Evolutionary conservation across 2,113 vertebrate genomes (phyloP), one percentile per base, ranked within the genome.

Genomic region (Callionymus lyra): DNA sequence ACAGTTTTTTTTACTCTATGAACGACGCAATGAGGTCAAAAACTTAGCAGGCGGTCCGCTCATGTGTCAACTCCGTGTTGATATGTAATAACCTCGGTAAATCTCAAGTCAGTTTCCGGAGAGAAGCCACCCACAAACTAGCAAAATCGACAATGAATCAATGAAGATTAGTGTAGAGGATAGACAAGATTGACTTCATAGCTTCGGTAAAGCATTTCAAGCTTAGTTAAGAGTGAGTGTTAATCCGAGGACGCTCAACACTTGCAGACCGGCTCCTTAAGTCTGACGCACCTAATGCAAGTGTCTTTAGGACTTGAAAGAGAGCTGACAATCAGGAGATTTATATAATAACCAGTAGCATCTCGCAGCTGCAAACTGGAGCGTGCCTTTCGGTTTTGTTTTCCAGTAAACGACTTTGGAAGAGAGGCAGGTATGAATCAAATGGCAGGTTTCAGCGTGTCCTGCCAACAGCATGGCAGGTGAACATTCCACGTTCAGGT

Each of bases 381-480:
- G 34, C 9, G 14, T 17, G 15, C 1, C 45, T 47, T 49, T 47
- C 36, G 4, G 6, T 10, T 44, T 17, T 19, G 34, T 41, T 6
- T 0, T 12, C 48, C 10, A 11, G 36, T 57, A 59, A 68, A 63
- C 54, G 63, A 45, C 44, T 55, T 75, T 17, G 3, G n/a, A 34
- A 14, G 39, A 19, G 18, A 57, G 44, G 33, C 11, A 45, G 59
- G 63, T 72, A 67, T 71, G 65, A 77, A 66, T 70, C 63, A 52
- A 36, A 21, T 41, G 44, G 58, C 75, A 76, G 47, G 80, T 70
- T 46, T 4, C 58, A 42, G 60, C 77, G 21, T 59, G 80, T 67
- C 57, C 31, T 44, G 32, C 34, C 13, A 46, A 16, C 38, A 13
- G 51, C 38, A 59, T 21, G 31, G 5, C 12, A 6, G 10, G 10